These are phyloP conservation scores for Tetragnatha versicolor DNA, from an alignment of 1,140 invertebrate genomes.

Conservation along the genomic window DNA sequence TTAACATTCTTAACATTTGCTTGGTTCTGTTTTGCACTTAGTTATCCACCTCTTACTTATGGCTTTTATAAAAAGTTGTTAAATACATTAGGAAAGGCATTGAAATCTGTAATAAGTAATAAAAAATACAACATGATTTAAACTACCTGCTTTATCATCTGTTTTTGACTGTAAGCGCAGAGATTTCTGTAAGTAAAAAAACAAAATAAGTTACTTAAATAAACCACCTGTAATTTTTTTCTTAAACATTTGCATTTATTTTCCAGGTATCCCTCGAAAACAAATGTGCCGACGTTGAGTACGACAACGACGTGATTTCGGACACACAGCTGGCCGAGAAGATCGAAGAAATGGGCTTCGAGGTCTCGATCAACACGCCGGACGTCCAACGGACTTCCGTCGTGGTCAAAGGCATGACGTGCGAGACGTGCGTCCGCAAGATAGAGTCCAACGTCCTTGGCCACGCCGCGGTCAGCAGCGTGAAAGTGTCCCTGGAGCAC, in stretches of 20 bases:
- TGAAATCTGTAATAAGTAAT: no score
- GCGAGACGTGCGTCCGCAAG: conserved; percentile 79
- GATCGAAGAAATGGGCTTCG: conserved; percentile 58
- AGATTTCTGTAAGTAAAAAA: background rate
- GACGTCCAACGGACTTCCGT: conserved; percentile 59
- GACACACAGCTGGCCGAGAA: conserved; percentile 37
- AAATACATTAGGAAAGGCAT: no score
- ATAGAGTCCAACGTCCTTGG: conserved; percentile 73
- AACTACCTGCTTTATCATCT: no score
- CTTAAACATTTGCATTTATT: background rate
- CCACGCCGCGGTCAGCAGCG: conserved; percentile 70
- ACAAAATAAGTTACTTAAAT: no score
- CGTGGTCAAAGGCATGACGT: conserved; percentile 82
- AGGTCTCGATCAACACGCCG: conserved; percentile 24
- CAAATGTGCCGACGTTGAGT: conserved; percentile 47
- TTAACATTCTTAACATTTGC: no score
- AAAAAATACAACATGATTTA: no score
- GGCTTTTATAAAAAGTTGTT: no score
- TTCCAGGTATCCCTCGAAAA: conserved; percentile 53
- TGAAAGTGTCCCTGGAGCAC: conserved; percentile 70
- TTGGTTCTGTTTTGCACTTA: no score
- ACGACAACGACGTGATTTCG: conserved; percentile 25
- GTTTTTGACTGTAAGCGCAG: no score
- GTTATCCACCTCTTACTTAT: no score
- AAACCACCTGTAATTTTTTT: no score